Evolutionary conservation across 2,888 invertebrate genomes (phyloP).

Genomic region (Acanthoscelides obtectus): DNA sequence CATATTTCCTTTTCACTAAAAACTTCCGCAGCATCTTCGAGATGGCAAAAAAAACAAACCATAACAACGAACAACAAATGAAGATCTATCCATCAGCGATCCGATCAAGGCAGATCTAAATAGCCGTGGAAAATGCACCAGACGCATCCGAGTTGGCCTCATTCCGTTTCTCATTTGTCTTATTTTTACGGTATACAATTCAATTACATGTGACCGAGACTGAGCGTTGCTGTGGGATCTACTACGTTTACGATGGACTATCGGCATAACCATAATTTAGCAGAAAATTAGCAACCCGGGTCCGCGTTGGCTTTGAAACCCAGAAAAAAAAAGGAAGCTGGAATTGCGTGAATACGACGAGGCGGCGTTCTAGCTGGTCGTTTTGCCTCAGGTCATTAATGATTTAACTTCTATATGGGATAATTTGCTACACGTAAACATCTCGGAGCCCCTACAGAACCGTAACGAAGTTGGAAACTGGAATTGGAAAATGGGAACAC

Average conservation of each 20-base stretch:
- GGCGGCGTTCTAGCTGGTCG: background rate
- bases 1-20: too few relatives aligned
- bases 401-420: background rate
- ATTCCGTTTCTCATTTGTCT: background rate
- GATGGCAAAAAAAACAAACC: too few relatives aligned
- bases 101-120: too few relatives aligned
- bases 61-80: too few relatives aligned
- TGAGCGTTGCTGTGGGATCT: background rate
- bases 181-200: background rate
- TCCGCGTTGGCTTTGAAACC: background rate
- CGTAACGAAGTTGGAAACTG: background rate
- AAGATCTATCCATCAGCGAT: too few relatives aligned
- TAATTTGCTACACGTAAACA: background rate
- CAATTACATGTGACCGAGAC: background rate
- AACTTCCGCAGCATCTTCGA: too few relatives aligned
- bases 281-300: background rate
- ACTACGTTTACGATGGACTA: background rate
- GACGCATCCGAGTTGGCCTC: background rate
- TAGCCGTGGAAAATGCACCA: background rate
- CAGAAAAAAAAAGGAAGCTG: background rate
- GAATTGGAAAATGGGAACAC: too few relatives aligned
- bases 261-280: background rate
- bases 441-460: background rate
- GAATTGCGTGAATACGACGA: background rate
- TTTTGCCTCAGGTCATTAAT: background rate